Conservation (phyloP, 2,888 invertebrate species). For the Abrostola triplasia region DNA sequence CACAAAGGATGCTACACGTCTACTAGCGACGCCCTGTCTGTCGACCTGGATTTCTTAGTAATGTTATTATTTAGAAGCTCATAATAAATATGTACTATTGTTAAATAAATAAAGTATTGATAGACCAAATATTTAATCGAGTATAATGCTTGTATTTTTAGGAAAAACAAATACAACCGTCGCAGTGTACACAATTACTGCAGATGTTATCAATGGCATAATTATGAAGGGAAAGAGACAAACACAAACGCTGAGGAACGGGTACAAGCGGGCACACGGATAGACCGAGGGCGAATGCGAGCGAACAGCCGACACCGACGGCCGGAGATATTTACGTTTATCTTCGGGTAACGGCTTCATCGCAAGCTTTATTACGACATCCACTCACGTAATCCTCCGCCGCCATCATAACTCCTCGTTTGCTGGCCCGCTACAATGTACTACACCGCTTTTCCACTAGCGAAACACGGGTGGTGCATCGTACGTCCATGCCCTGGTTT, state of each 20-base stretch:
- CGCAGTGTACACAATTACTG: constrained; percentile 43
- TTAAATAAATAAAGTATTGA: no score
- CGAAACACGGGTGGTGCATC: constrained; percentile 68
- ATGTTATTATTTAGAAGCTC: neutral
- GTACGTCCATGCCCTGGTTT: constrained; percentile 54
- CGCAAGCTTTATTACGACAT: constrained; percentile 89
- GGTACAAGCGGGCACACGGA: constrained; percentile 48
- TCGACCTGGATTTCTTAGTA: constrained; percentile 17
- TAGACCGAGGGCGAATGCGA: constrained; percentile 64
- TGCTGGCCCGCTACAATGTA: constrained; percentile 84
- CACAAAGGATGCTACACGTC: constrained; percentile 75
- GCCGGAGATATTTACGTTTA: constrained; percentile 87
- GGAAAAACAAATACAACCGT: constrained; percentile 42
- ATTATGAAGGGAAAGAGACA: constrained; percentile 66
- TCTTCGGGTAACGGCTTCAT: constrained; percentile 88
- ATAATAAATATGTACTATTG: no score
- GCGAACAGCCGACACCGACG: constrained; percentile 74
- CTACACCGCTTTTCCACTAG: constrained; percentile 81
- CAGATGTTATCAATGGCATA: constrained; percentile 62
- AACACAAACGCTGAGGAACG: constrained; percentile 55
- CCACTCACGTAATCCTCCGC: constrained; percentile 88
- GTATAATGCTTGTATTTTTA: constrained; percentile 5
- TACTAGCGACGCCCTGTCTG: constrained; percentile 51
- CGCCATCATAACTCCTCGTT: constrained; percentile 88
- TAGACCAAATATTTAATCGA: no score